A percentile compares a stretch with the other conserved stretches of the same genome.
Evolutionary conservation across 1,140 invertebrate genomes (phyloP).

Genomic region (Heliothis subflexa): DNA sequence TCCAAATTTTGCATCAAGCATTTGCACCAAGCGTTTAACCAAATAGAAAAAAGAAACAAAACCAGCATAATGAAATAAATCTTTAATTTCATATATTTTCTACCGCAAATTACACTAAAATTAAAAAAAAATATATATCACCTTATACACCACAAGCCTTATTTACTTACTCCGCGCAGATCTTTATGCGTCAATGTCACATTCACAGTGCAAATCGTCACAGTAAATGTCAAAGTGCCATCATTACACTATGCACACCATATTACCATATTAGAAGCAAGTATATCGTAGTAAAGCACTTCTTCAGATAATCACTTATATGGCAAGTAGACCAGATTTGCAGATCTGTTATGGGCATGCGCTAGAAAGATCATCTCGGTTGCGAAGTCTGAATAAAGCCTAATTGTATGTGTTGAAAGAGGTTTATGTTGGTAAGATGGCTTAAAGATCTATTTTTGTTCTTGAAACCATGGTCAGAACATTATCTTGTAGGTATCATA

Average conservation of each 20-base stretch:
- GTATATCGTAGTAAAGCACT: slow-evolving; percentile 26
- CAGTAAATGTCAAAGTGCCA: slow-evolving; percentile 36
- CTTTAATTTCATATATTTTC: no score
- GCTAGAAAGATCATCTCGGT: slow-evolving; percentile 28
- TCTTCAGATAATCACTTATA: slow-evolving; percentile 41
- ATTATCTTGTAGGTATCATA: no score
- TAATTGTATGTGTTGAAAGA: slow-evolving; percentile 28
- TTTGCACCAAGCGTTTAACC: no score
- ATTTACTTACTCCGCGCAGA: background rate
- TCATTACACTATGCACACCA: slow-evolving; percentile 8
- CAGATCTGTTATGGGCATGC: slow-evolving; percentile 29
- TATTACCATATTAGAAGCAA: slow-evolving; percentile 19
- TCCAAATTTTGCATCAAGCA: no score
- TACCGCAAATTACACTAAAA: no score
- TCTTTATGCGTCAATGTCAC: slow-evolving; percentile 22
- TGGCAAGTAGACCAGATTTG: slow-evolving; percentile 15
- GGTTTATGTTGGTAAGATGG: background rate
- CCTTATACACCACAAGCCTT: background rate
- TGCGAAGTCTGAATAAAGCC: slow-evolving; percentile 10
- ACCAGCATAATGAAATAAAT: no score
- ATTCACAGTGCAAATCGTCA: slow-evolving; percentile 6
- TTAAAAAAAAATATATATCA: background rate
- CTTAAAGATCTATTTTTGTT: background rate
- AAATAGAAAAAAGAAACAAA: no score
- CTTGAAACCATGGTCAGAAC: background rate